phyloP scores from a whole-genome alignment of 2,888 invertebrate species.

The Dione juno region DNA sequence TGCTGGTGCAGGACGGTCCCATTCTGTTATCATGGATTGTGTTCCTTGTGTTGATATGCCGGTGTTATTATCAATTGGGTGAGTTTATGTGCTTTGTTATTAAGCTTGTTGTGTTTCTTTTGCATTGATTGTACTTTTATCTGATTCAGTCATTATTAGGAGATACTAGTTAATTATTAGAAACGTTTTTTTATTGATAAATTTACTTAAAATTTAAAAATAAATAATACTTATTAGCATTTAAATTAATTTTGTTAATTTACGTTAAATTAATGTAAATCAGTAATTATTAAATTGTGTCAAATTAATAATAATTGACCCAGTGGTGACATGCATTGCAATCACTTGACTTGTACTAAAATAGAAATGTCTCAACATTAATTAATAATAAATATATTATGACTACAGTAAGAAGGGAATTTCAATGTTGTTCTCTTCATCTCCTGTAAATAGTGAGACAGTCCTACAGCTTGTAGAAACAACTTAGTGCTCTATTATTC shows the following conservation, averaged over 20 bases:
- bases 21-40: slow-evolving; percentile 77
- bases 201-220: not conserved
- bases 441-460: not conserved
- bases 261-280: not conserved
- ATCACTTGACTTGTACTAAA: slow-evolving; percentile 12
- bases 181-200: too few species aligned
- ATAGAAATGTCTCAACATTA: slow-evolving; percentile 6
- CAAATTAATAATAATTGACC: slow-evolving; percentile 20
- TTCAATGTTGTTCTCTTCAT: not conserved
- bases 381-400: slow-evolving; percentile 18
- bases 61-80: slow-evolving; percentile 74
- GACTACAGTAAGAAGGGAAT: not conserved
- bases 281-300: slow-evolving; percentile 5
- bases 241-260: not conserved
- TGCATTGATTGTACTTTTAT: not conserved
- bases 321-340: not conserved
- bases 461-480: too few species aligned
- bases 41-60: slow-evolving; percentile 72
- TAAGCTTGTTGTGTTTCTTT: not conserved
- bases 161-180: not conserved
- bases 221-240: not conserved
- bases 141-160: not conserved
- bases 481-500: not conserved
- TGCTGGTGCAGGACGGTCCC: slow-evolving; percentile 72
- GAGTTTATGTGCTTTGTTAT: slow-evolving; percentile 36